Evolutionary conservation across 2,113 vertebrate species (phyloP), one percentile per base, ranked within the genome.

Genomic region (Lagopus muta): DNA sequence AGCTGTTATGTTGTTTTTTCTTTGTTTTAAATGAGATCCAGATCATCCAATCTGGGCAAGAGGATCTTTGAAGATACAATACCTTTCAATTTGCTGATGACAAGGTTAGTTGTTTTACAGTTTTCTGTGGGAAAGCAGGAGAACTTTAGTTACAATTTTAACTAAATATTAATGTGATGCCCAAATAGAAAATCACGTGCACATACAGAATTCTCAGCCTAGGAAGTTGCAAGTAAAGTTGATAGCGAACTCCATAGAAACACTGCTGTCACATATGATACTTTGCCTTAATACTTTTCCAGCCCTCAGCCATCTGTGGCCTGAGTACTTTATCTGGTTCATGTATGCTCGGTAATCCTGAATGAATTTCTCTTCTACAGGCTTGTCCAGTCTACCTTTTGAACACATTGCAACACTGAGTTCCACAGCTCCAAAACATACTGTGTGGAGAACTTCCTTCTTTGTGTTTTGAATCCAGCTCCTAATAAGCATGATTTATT

Each of bases 81-180:
- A 38, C 3, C 30, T 69, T 87, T 76, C 30, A 1, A 28, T 95
- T 71, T 75, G 34, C 34, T 57, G 22, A 25, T 84, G 34, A 36
- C 36, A 88, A 81, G 78, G 65, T 75, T 10, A n/a, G 7, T 83
- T 80, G n/a, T 24, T 88, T 65, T 58, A 65, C 86, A 93, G 55
- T 19, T 11, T 55, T 43, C 18, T 86, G 13, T 28, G 8, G 7
- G 11, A 14, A 22, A 45, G 24, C 83, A 64, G 50, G 61, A 74
- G 65, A 75, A 25, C 3, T 1, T 32, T 32, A 57, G 54, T 57
- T 19, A 57, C 28, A 32, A 10, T 32, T 32, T 32, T 19, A 57
- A 57, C 54, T 18, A 62, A 77, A 66, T 67, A 38, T 66, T 32
- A 22, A 22, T 66, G 5, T 70, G n/a, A n/a, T 45, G 17, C 17